A percentile compares a stretch with the other conserved stretches of the same genome.
Evolutionary conservation across 2,888 invertebrate species (phyloP).

Genomic region (Dichetophora obliterata): DNA sequence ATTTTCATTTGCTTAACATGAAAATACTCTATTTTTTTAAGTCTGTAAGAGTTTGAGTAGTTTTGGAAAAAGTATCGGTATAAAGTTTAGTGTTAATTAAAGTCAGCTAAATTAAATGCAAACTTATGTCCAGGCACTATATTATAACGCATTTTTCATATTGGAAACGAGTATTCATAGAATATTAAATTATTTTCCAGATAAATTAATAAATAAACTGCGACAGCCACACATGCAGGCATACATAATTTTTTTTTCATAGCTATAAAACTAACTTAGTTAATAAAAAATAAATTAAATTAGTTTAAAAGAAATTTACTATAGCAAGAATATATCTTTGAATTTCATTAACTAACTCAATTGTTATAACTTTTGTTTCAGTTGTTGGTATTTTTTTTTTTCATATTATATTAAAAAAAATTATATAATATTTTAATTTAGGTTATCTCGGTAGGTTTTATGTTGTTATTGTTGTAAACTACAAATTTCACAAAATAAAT

Average conservation of each 20-base stretch:
- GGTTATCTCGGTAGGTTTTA: slow-evolving; percentile 1
- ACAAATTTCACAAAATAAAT: too few species aligned
- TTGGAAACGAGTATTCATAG: too few species aligned
- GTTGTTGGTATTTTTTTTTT: neutral
- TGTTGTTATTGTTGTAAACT: neutral
- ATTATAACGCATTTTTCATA: too few species aligned
- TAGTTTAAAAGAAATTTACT: slow-evolving; percentile 10
- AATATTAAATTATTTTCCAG: too few species aligned
- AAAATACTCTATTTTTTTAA: too few species aligned
- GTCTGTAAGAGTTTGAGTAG: too few species aligned
- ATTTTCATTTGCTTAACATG: too few species aligned
- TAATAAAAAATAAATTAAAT: slow-evolving; percentile 27
- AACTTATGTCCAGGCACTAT: too few species aligned
- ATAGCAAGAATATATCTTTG: neutral
- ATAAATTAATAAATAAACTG: neutral
- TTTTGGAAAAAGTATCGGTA: too few species aligned
- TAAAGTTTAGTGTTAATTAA: too few species aligned
- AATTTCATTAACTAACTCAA: slow-evolving; percentile 27
- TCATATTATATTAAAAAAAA: neutral
- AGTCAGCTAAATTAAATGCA: too few species aligned
- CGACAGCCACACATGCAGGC: neutral
- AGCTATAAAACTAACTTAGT: neutral
- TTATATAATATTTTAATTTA: neutral
- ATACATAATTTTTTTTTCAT: neutral
- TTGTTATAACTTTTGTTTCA: neutral